Percentiles rank a stretch among this genome's conserved stretches.
Evolutionary conservation across 2,113 vertebrate genomes (phyloP).

Genomic region (Serinus canaria): DNA sequence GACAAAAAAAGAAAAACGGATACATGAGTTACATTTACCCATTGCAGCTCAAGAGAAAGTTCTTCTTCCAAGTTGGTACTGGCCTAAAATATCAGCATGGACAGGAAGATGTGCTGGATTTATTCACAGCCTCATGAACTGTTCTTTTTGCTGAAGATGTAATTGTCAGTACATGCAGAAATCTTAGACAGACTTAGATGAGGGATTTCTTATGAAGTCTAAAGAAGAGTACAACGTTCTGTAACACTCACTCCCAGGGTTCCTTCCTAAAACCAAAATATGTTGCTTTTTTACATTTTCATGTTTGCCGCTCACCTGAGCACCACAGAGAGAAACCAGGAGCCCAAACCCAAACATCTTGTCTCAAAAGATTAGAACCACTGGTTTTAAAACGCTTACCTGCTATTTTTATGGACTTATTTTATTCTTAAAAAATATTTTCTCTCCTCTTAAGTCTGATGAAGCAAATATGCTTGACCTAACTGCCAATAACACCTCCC

Average conservation of each 20-base stretch:
- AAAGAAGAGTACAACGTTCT: not conserved
- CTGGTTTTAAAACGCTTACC: not conserved
- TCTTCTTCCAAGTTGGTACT: not conserved
- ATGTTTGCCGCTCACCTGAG: not conserved
- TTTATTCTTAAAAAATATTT: not conserved
- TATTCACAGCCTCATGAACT: not conserved
- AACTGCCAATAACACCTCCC: not conserved
- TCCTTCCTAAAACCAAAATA: not conserved
- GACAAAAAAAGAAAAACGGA: not conserved
- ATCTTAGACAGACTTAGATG: not conserved
- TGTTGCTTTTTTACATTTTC: not conserved
- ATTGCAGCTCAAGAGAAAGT: not conserved
- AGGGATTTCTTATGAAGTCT: not conserved
- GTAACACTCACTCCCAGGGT: rapidly evolving
- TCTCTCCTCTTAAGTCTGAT: not conserved
- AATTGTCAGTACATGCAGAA: not conserved
- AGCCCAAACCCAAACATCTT: not conserved
- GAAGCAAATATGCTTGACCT: not conserved
- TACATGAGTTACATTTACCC: not conserved
- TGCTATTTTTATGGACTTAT: not conserved
- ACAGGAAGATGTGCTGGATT: not conserved
- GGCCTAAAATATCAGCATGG: not conserved
- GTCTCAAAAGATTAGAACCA: not conserved
- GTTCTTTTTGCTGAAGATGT: not conserved
- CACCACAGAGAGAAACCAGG: not conserved